Percentiles rank a stretch among this genome's conserved stretches.
phyloP scores from a whole-genome alignment of 2,113 vertebrate genomes.

The Oreotragus oreotragus region DNA sequence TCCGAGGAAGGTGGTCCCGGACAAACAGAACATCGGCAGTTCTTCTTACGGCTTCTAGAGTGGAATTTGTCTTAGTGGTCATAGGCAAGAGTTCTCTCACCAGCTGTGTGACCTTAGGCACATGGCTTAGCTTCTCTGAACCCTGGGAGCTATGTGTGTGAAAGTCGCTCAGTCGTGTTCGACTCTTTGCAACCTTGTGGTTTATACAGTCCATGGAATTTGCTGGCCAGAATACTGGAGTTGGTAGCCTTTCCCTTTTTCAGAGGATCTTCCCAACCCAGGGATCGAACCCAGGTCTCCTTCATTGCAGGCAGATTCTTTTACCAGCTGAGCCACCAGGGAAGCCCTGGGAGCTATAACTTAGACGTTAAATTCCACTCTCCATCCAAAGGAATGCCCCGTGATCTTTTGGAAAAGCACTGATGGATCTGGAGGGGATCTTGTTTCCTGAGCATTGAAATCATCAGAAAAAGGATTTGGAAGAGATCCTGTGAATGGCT shows the following conservation, averaged over 20 bases:
- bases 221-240: neutral
- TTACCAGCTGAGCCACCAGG: neutral
- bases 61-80: neutral
- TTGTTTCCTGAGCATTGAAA: neutral
- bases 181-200: fast-evolving
- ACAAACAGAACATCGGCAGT: neutral
- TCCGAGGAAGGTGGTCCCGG: fast-evolving
- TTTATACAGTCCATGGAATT: neutral
- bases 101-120: neutral
- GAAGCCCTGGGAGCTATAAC: neutral
- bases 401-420: neutral
- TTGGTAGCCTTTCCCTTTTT: neutral
- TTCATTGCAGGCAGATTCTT: neutral
- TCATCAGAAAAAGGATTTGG: neutral
- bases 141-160: neutral
- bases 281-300: neutral
- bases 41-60: neutral
- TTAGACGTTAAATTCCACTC: neutral
- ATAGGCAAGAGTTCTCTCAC: neutral
- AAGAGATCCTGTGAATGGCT: neutral
- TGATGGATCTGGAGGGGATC: neutral
- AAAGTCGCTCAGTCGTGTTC: neutral
- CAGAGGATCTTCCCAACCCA: neutral
- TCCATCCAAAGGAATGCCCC: neutral
- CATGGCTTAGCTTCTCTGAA: neutral